Base-by-base conservation (phyloP, 2,113 vertebrate species). In the Arothron firmamentum region DNA sequence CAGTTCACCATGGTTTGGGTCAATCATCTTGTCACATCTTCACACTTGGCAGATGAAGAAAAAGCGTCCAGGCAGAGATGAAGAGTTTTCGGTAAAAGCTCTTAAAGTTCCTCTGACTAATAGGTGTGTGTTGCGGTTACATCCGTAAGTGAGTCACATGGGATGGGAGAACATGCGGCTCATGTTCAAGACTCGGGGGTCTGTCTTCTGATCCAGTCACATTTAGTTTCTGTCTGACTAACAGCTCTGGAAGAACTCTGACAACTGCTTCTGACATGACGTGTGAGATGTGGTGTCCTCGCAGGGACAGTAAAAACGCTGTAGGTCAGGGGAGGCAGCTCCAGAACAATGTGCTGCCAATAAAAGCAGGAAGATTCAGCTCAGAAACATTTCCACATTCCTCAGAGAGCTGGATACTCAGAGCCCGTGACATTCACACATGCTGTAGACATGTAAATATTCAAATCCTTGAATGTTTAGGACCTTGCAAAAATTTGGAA, bases 41-140 rank as follows among this genome's bases (percentile, higher is more conserved):
- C 21, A 18, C 41, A n/a, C 2, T 1, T 48, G 16, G 46, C 2
- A n/a, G 46, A 8, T 16, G 46, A 48, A 48, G 3, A 5, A 9
- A 48, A 48, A 17, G 16, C 17, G 16, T 18, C 6, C 50, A 57
- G 18, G 48, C 51, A 67, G 20, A 58, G 21, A 38, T 67, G 5
- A 65, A 65, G 54, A 34, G 6, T 48, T 52, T 69, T 62, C 16
- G 62, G 65, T 55, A 16, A 23, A 12, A 53, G 5, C 13, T 78
- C 34, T 23, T 23, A 3, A 23, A 23, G 21, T 23, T 23, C 21
- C 21, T 23, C 21, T 23, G 21, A 23, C 21, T 23, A 23, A 23
- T 23, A 21, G 47, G 56, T 49, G 28, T 57, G 45, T 45, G 58
- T 43, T 54, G 31, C 34, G 52, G 60, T 73, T 18, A 31, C 57